phyloP scores from a whole-genome alignment of 2,113 vertebrate species.

The Motacilla tschutschensis region DNA sequence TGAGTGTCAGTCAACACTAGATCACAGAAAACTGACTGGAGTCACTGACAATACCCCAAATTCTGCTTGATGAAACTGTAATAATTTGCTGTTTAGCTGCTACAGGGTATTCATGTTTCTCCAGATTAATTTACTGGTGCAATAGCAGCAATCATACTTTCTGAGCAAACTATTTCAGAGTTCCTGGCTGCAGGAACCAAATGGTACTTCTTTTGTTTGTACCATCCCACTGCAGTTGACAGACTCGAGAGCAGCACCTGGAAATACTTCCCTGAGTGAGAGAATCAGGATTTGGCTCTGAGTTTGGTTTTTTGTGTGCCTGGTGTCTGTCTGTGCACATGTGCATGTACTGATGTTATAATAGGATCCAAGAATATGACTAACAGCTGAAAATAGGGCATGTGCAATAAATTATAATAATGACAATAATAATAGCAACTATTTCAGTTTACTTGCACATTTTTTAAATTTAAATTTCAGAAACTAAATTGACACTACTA shows the following conservation, averaged over 20 bases:
- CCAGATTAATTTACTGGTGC: neutral
- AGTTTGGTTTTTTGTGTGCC: neutral
- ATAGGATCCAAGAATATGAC: slow-evolving; percentile 12
- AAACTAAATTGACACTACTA: neutral
- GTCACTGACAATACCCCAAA: neutral
- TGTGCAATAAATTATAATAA: neutral
- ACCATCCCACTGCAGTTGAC: neutral
- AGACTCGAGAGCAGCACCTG: slow-evolving; percentile 16
- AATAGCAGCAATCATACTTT: neutral
- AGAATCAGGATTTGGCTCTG: slow-evolving; percentile 35
- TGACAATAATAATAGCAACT: neutral
- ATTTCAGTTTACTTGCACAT: neutral
- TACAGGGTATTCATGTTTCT: neutral
- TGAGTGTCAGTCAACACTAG: neutral
- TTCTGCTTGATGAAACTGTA: neutral
- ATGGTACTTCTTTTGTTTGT: neutral
- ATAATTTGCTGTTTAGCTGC: neutral
- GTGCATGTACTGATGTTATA: slow-evolving; percentile 28
- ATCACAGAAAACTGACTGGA: neutral
- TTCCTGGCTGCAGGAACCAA: neutral
- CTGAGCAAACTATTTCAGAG: neutral
- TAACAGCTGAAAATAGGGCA: slow-evolving; percentile 30
- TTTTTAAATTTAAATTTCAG: neutral
- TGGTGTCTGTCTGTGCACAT: slow-evolving; percentile 27
- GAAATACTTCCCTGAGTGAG: slow-evolving; percentile 41